Evolutionary conservation across 2,888 invertebrate species (phyloP).

Genomic region (Leptinotarsa peninsularis): DNA sequence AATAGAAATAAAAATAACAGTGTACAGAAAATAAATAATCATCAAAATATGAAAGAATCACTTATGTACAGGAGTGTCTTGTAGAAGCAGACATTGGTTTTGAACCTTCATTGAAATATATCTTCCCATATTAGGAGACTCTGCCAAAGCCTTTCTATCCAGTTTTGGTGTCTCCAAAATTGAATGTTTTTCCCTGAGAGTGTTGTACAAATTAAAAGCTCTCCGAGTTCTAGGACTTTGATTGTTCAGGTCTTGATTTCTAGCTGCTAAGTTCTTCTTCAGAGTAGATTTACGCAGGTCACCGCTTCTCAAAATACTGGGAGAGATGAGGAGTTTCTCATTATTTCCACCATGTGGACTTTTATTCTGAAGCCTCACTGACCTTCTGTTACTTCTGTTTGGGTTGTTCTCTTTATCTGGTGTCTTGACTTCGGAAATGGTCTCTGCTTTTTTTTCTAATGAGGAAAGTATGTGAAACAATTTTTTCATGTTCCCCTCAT

Average conservation of each 20-base stretch:
- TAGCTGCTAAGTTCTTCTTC: constrained; percentile 43
- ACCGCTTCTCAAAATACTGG: constrained; percentile 33
- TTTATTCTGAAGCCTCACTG: constrained; percentile 30
- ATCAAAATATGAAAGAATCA: constrained; percentile 21
- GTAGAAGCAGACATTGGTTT: constrained; percentile 39
- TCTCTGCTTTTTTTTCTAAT: background rate
- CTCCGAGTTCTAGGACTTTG: constrained; percentile 34
- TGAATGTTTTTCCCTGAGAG: constrained; percentile 26
- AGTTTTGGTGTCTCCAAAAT: constrained; percentile 39
- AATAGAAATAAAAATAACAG: constrained; percentile 15
- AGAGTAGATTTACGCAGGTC: constrained; percentile 40
- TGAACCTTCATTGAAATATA: constrained; percentile 38
- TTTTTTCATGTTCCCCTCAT: constrained; percentile 29
- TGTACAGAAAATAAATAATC: constrained; percentile 9
- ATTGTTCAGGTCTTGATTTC: constrained; percentile 27
- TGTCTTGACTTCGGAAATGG: background rate
- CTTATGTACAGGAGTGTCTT: constrained; percentile 35
- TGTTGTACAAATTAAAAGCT: constrained; percentile 37
- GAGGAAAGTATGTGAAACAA: constrained; percentile 16
- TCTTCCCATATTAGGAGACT: constrained; percentile 31
- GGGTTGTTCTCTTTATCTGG: constrained; percentile 24
- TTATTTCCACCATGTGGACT: constrained; percentile 24
- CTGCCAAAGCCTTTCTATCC: constrained; percentile 26
- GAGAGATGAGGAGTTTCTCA: constrained; percentile 35
- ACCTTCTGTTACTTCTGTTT: constrained; percentile 22